Percentiles rank a stretch among this genome's conserved stretches.
phyloP scores from a whole-genome alignment of 2,888 invertebrate species.

The Tribolium freemani region DNA sequence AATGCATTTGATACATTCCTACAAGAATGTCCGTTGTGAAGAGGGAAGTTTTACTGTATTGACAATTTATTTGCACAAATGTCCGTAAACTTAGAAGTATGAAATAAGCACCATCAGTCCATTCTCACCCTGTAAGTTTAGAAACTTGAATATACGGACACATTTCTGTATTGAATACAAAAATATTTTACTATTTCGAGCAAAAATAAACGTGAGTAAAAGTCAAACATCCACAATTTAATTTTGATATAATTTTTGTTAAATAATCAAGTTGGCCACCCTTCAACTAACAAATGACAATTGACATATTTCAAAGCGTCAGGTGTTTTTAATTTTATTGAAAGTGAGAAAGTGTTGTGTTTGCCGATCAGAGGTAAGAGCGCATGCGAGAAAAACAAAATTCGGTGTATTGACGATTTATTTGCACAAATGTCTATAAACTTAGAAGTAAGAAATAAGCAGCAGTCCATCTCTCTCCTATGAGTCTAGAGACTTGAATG shows the following conservation, averaged over 20 bases:
- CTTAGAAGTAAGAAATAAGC: constrained; percentile 28
- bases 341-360: too few species aligned
- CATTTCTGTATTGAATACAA: constrained; percentile 24
- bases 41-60: too few species aligned
- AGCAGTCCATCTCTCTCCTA: constrained; percentile 44
- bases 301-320: too few species aligned
- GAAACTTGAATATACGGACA: constrained; percentile 26
- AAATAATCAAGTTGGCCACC: too few species aligned
- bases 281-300: too few species aligned
- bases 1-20: too few species aligned
- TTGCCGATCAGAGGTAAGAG: too few species aligned
- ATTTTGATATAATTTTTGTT: too few species aligned
- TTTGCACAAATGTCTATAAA: constrained; percentile 23
- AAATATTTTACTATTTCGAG: constrained; percentile 23
- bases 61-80: constrained; percentile 29
- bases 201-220: neutral
- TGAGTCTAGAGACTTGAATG: constrained; percentile 25
- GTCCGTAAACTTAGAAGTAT: constrained; percentile 14
- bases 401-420: constrained; percentile 22
- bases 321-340: too few species aligned
- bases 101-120: constrained; percentile 41
- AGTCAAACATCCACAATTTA: constrained; percentile 46
- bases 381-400: too few species aligned
- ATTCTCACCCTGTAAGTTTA: constrained; percentile 39
- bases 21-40: too few species aligned